Percentiles rank a stretch among this genome's conserved stretches.
Conservation (phyloP, 2,113 vertebrate genomes). For the Prietella phreatophila region DNA sequence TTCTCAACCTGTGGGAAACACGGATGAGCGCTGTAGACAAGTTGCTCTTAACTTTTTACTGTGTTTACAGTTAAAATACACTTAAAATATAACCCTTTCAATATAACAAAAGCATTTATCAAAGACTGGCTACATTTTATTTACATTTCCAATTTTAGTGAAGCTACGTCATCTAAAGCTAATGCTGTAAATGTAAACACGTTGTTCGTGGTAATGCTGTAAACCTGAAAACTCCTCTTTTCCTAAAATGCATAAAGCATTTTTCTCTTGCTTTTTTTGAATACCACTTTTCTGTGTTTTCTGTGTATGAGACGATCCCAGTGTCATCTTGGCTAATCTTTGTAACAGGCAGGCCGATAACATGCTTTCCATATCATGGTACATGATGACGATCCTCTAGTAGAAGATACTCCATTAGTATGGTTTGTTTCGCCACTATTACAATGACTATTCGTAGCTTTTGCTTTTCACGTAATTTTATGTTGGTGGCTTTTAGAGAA, state of each 20-base stretch:
- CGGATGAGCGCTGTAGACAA: background rate
- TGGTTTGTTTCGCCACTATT: background rate
- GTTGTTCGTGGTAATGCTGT: too few species aligned
- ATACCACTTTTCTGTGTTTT: background rate
- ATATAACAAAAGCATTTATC: background rate
- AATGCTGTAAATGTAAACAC: background rate
- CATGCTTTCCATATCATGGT: background rate
- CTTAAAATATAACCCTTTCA: background rate
- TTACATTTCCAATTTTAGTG: background rate
- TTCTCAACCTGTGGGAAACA: too few species aligned
- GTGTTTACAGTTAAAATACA: background rate
- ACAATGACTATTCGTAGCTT: background rate
- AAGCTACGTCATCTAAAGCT: background rate
- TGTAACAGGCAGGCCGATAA: background rate
- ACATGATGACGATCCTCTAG: background rate
- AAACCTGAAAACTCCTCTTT: background rate
- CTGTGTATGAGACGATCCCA: background rate
- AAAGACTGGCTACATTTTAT: background rate
- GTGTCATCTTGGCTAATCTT: background rate
- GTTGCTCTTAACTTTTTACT: background rate
- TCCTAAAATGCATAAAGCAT: background rate
- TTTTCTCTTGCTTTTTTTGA: background rate
- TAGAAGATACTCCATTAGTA: too few species aligned
- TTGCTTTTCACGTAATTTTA: background rate
- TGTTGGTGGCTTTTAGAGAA: background rate